Percentiles rank a stretch among this genome's conserved stretches.
These are phyloP conservation scores for Pogonomyrmex barbatus DNA, from an alignment of 1,140 invertebrate species.

Conservation along the genomic window DNA sequence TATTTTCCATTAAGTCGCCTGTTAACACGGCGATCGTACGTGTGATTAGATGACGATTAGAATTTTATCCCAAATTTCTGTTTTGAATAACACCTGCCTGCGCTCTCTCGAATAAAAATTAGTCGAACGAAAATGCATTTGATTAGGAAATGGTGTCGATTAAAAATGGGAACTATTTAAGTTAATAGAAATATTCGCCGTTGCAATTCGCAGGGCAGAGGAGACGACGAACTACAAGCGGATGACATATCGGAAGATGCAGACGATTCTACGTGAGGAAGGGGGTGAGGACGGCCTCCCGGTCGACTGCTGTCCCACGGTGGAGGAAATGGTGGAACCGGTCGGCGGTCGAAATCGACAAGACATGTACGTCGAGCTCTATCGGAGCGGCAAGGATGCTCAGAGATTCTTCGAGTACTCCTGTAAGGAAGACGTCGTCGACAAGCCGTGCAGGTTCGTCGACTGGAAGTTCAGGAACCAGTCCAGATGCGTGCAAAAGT, in stretches of 20 bases:
- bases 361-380: slow-evolving; percentile 91
- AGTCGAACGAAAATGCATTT: not conserved
- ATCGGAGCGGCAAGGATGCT: slow-evolving; percentile 89
- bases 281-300: slow-evolving; percentile 86
- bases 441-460: slow-evolving; percentile 92
- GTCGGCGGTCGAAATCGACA: slow-evolving; percentile 91
- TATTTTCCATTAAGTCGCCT: slow-evolving; percentile 34
- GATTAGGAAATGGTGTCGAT: not conserved
- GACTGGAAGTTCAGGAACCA: slow-evolving; percentile 89
- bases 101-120: not conserved
- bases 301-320: slow-evolving; percentile 93
- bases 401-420: slow-evolving; percentile 93
- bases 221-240: slow-evolving; percentile 76
- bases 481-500: slow-evolving; percentile 93
- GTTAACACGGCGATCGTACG: slow-evolving; percentile 28
- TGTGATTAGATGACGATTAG: not conserved
- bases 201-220: slow-evolving; percentile 73
- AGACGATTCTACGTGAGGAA: slow-evolving; percentile 88
- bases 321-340: slow-evolving; percentile 92
- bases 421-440: slow-evolving; percentile 90
- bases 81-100: not conserved
- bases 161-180: slow-evolving; percentile 12
- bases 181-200: not conserved
- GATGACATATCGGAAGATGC: slow-evolving; percentile 87
- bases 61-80: slow-evolving; percentile 10